Evolutionary conservation across 2,797 vertebrate genomes (phyloP).

Genomic region (Limosa lapponica): DNA sequence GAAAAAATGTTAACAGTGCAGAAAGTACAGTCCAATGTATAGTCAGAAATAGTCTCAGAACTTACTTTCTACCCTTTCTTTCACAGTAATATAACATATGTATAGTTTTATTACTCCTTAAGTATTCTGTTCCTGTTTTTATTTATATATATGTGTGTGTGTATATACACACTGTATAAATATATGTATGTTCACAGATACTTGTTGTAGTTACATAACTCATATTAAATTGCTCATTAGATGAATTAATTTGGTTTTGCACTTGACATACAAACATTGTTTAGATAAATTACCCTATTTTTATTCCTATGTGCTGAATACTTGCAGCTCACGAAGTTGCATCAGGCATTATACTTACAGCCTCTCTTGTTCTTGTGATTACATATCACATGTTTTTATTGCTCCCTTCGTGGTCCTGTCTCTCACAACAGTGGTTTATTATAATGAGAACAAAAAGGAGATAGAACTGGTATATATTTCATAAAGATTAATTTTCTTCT

Average conservation of each 20-base stretch:
- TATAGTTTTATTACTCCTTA: neutral
- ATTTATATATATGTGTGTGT: accelerated
- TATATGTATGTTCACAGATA: neutral
- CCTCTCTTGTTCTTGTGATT: neutral
- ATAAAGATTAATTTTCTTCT: neutral
- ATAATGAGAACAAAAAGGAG: neutral
- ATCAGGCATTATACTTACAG: neutral
- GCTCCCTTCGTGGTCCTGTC: neutral
- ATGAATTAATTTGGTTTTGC: neutral
- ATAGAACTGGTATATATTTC: neutral
- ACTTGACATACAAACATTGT: neutral
- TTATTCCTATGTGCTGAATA: neutral
- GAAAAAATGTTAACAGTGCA: neutral
- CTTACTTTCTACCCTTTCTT: neutral
- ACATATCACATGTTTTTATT: neutral
- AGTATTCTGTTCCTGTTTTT: neutral
- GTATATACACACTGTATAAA: neutral
- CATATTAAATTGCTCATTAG: neutral
- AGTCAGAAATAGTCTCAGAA: neutral
- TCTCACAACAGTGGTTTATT: neutral
- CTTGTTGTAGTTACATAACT: neutral
- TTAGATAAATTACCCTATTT: neutral
- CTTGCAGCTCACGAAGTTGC: neutral
- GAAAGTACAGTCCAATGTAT: neutral
- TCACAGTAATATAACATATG: neutral